Percentiles rank a stretch among this genome's conserved stretches.
phyloP scores from a whole-genome alignment of 1,140 invertebrate genomes.

The Brachionus angularis region DNA sequence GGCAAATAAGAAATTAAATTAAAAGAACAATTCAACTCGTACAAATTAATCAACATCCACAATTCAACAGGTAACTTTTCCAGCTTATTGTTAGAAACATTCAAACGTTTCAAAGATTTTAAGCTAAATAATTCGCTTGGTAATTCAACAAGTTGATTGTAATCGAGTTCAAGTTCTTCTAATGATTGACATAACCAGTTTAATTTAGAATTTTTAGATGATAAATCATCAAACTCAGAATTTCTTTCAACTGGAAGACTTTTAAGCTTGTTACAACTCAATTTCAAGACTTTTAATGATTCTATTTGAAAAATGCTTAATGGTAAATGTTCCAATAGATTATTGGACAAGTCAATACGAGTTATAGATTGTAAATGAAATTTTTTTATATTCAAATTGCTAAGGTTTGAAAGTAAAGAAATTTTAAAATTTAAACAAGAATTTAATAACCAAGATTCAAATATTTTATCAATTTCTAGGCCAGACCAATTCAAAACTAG shows the following conservation, averaged over 20 bases:
- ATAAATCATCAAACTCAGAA: conserved; percentile 13
- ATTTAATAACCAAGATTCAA: conserved; percentile 6
- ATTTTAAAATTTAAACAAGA: conserved; percentile 3
- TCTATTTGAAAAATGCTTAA: conserved; percentile 74
- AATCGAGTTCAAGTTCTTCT: conserved; percentile 27
- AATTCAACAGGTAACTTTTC: conserved; percentile 74
- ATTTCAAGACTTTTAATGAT: conserved; percentile 73
- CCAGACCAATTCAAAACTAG: background rate
- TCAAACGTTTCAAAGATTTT: background rate
- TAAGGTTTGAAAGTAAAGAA: background rate
- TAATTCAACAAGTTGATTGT: background rate
- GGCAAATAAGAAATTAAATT: conserved; percentile 82
- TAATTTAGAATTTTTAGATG: background rate
- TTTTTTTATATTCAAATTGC: conserved; percentile 47
- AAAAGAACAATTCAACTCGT: conserved; percentile 82
- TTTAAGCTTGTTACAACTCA: conserved; percentile 80
- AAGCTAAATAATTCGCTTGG: background rate
- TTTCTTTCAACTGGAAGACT: conserved; percentile 62
- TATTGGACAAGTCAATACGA: conserved; percentile 84
- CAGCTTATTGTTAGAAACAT: conserved; percentile 75
- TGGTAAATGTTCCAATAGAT: conserved; percentile 75
- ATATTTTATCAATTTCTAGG: background rate
- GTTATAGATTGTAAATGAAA: conserved; percentile 82
- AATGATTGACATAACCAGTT: conserved; percentile 8
- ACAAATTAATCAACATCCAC: conserved; percentile 81